Percentiles rank a stretch among this genome's conserved stretches.
These are phyloP conservation scores for Coenonympha glycerion DNA, from an alignment of 2,888 invertebrate genomes.

Conservation along the genomic window DNA sequence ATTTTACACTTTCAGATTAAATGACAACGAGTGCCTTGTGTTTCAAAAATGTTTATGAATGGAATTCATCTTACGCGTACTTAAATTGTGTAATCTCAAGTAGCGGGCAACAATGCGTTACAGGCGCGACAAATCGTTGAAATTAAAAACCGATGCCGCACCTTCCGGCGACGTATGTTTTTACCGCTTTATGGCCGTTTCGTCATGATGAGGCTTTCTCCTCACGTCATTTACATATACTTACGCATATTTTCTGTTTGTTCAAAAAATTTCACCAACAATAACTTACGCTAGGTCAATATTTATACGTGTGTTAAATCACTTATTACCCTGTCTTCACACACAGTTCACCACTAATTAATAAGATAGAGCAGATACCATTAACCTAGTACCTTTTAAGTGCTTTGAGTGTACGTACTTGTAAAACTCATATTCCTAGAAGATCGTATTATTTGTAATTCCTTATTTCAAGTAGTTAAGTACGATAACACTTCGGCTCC, in stretches of 20 bases:
- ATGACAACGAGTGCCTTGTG: no score
- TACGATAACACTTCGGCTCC: no score
- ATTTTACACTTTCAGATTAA: neutral
- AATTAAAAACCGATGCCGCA: slow-evolving; percentile 37
- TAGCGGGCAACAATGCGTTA: slow-evolving; percentile 23
- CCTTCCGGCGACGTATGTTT: slow-evolving; percentile 44
- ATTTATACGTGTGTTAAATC: slow-evolving; percentile 1
- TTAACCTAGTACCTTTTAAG: neutral
- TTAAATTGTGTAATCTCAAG: slow-evolving; percentile 24
- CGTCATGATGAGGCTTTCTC: slow-evolving; percentile 66
- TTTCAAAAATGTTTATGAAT: slow-evolving; percentile 1
- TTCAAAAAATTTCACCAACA: slow-evolving; percentile 60
- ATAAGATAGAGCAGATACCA: neutral
- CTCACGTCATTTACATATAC: slow-evolving; percentile 58
- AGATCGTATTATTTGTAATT: no score
- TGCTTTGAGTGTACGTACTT: neutral
- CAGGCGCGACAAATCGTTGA: slow-evolving; percentile 30
- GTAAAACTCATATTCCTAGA: no score
- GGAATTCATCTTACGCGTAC: slow-evolving; percentile 11
- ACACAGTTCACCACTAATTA: neutral
- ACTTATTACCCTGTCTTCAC: neutral
- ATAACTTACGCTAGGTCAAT: slow-evolving; percentile 22
- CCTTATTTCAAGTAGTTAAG: no score
- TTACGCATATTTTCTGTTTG: slow-evolving; percentile 61
- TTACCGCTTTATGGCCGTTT: slow-evolving; percentile 55